Percentiles rank a stretch among this genome's conserved stretches.
Conservation (phyloP, 1,140 invertebrate species). For the Cherax destructor region DNA sequence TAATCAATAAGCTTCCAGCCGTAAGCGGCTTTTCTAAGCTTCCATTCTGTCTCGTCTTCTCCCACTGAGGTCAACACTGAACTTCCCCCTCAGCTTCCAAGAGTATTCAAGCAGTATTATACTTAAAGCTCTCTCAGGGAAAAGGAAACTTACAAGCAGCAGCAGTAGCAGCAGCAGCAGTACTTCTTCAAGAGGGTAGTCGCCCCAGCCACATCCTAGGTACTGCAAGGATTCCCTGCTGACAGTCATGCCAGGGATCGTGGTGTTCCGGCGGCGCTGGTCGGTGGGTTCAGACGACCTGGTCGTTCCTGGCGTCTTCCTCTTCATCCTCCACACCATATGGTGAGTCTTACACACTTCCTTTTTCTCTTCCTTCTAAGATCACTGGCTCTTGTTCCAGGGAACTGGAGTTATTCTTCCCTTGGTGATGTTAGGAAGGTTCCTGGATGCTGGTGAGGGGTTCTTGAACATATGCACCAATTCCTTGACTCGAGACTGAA, state of each 20-base stretch:
- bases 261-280: constrained; percentile 90
- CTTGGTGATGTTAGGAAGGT: not conserved
- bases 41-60: not conserved
- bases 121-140: not conserved
- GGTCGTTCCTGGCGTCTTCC: constrained; percentile 87
- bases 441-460: not conserved
- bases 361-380: not conserved
- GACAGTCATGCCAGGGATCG: constrained; percentile 86
- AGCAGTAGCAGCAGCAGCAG: too few relatives aligned
- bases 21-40: not conserved
- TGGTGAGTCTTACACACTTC: constrained; percentile 80
- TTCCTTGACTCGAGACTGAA: too few relatives aligned
- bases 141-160: not conserved
- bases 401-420: not conserved
- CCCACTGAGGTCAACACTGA: not conserved
- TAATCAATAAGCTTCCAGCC: constrained; percentile 10
- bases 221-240: not conserved
- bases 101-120: not conserved
- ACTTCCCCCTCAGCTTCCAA: not conserved
- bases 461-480: too few relatives aligned
- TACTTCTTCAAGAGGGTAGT: too few relatives aligned
- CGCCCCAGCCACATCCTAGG: not conserved
- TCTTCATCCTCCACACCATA: constrained; percentile 85
- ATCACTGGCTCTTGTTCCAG: not conserved
- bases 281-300: constrained; percentile 92